phyloP scores from a whole-genome alignment of 2,888 invertebrate genomes.

The Beris morrisii region DNA sequence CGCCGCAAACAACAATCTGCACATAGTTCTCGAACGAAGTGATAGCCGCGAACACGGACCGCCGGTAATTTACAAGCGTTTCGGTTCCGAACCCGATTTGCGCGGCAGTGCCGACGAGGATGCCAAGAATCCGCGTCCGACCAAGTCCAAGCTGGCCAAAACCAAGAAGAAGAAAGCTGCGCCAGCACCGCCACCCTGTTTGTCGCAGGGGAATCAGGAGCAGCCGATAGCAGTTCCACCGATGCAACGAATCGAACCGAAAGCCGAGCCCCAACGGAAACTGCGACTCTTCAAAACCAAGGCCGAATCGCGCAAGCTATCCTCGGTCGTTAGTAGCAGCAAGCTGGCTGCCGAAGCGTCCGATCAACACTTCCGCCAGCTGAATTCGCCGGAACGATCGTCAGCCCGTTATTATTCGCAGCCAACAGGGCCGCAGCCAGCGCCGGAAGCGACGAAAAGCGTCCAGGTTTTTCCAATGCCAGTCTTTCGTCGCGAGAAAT shows the following conservation, averaged over 20 bases:
- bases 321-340: slow-evolving; percentile 11
- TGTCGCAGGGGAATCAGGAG: slow-evolving; percentile 52
- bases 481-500: slow-evolving; percentile 38
- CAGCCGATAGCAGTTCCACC: not conserved
- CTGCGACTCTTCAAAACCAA: slow-evolving; percentile 74
- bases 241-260: slow-evolving; percentile 58
- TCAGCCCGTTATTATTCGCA: not conserved
- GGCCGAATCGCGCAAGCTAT: slow-evolving; percentile 67
- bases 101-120: slow-evolving; percentile 43
- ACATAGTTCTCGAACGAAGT: slow-evolving; percentile 8
- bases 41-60: slow-evolving; percentile 42
- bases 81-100: slow-evolving; percentile 76
- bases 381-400: not conserved
- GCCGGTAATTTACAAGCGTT: slow-evolving; percentile 59
- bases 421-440: not conserved
- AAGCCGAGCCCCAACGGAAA: slow-evolving; percentile 60
- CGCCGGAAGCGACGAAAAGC: not conserved
- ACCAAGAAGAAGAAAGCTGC: slow-evolving; percentile 76
- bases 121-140: not conserved
- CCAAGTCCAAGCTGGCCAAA: slow-evolving; percentile 58
- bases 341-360: slow-evolving; percentile 33
- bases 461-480: slow-evolving; percentile 17
- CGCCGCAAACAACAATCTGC: not conserved
- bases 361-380: slow-evolving; percentile 26
- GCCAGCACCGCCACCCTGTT: slow-evolving; percentile 42